Percentiles rank a stretch among this genome's conserved stretches.
Evolutionary conservation across 1,140 invertebrate species (phyloP).

Genomic region (Drosophila truncata): DNA sequence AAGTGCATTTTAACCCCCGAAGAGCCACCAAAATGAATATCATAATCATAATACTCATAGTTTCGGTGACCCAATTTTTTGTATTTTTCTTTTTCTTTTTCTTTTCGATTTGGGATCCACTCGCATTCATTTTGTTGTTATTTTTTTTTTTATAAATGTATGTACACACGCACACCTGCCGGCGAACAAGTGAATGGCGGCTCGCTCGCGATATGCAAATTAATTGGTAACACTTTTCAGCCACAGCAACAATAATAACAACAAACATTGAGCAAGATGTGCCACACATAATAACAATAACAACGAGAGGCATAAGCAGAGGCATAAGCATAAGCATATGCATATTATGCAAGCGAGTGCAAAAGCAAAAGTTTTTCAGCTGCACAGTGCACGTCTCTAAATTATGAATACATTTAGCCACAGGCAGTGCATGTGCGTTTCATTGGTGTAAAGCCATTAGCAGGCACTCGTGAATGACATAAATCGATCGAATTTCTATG

Average conservation of each 20-base stretch:
- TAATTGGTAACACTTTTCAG: constrained; percentile 78
- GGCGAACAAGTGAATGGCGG: constrained; percentile 67
- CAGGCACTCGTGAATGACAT: constrained; percentile 43
- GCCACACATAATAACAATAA: constrained; percentile 51
- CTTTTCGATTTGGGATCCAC: constrained; percentile 34
- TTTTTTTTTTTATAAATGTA: not conserved
- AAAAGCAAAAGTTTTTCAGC: constrained; percentile 62
- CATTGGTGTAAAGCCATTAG: constrained; percentile 43
- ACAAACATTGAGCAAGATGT: constrained; percentile 53
- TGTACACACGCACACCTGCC: constrained; percentile 34
- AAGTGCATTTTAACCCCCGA: constrained; percentile 38
- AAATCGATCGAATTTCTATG: constrained; percentile 27
- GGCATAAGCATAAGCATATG: constrained; percentile 39
- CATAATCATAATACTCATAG: constrained; percentile 59
- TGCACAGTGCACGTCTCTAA: constrained; percentile 59
- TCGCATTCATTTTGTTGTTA: constrained; percentile 2
- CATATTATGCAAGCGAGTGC: constrained; percentile 63
- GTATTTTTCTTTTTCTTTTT: not conserved
- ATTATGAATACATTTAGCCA: constrained; percentile 48
- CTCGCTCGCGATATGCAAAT: constrained; percentile 74
- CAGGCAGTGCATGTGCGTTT: constrained; percentile 26
- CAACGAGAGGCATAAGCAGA: constrained; percentile 39
- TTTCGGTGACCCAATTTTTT: constrained; percentile 69
- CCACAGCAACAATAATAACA: constrained; percentile 31
- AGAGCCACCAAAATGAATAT: constrained; percentile 20